A percentile compares a stretch with the other conserved stretches of the same genome.
Conservation (phyloP, 2,797 vertebrate species). For the Danio aesculapii region DNA sequence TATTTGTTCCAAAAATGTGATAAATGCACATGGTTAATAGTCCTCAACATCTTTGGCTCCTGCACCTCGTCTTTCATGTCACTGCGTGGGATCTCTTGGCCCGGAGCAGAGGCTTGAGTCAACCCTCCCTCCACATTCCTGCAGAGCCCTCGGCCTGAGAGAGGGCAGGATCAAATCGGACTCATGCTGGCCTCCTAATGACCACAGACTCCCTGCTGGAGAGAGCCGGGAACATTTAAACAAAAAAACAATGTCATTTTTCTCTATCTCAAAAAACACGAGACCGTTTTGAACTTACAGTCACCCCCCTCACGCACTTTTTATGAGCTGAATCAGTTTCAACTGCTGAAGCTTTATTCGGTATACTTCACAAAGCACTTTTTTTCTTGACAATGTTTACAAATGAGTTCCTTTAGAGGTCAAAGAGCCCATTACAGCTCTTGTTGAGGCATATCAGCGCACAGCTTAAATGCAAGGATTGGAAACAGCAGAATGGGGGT, state of each 20-base stretch:
- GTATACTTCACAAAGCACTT: neutral
- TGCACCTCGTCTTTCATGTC: conserved; percentile 25
- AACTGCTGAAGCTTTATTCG: neutral
- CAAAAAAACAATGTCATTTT: conserved; percentile 11
- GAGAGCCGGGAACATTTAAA: neutral
- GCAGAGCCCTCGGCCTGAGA: conserved; percentile 33
- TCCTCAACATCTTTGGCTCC: conserved; percentile 4
- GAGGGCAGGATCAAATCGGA: conserved; percentile 19
- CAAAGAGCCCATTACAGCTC: conserved; percentile 2
- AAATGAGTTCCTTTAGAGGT: conserved; percentile 1
- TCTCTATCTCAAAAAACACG: conserved; percentile 16
- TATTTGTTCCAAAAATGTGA: conserved; percentile 1
- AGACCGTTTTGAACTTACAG: conserved; percentile 9
- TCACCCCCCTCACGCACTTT: neutral
- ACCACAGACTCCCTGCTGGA: neutral
- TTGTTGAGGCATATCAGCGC: conserved; percentile 1
- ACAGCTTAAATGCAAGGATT: neutral
- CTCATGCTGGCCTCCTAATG: conserved; percentile 13
- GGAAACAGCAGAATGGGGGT: conserved; percentile 25
- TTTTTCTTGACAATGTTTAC: neutral
- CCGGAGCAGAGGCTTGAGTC: conserved; percentile 8
- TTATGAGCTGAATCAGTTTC: neutral
- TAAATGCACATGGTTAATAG: conserved; percentile 30
- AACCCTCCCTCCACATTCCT: conserved; percentile 44
- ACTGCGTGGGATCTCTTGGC: conserved; percentile 24